Percentiles rank a stretch among this genome's conserved stretches.
Conservation (phyloP, 2,888 invertebrate species). For the Formica aserva region DNA sequence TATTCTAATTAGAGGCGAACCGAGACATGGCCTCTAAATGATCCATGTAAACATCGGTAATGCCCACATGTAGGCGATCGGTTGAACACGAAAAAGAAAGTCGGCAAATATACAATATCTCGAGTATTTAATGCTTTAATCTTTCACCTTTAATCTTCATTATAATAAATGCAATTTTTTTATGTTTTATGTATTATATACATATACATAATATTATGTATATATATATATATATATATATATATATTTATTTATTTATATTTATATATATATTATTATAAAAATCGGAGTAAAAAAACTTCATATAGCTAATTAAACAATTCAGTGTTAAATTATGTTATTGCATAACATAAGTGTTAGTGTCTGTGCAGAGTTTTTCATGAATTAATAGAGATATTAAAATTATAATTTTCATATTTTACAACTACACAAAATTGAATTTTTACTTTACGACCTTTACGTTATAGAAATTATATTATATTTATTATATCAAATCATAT, state of each 20-base stretch:
- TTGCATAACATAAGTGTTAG: neutral
- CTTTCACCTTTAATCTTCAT: neutral
- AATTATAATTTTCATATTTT: neutral
- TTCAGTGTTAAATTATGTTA: neutral
- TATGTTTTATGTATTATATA: neutral
- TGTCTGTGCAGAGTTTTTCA: neutral
- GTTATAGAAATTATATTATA: neutral
- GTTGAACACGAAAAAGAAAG: slow-evolving; percentile 16
- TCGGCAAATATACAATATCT: neutral
- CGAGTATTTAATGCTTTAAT: neutral
- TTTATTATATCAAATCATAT: too few relatives aligned
- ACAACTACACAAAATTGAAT: neutral
- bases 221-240: neutral
- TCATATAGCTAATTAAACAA: neutral
- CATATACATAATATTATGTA: neutral
- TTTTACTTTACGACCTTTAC: neutral
- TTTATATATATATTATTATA: neutral
- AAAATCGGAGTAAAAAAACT: neutral
- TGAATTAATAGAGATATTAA: neutral
- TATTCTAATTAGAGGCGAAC: slow-evolving; percentile 75
- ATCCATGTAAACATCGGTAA: slow-evolving; percentile 49
- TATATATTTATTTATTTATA: too few relatives aligned
- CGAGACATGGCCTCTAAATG: slow-evolving; percentile 59
- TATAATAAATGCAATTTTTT: slow-evolving; percentile 1
- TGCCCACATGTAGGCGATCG: slow-evolving; percentile 43